Evolutionary conservation across 2,797 vertebrate species (phyloP), one percentile per base, ranked within the genome.

Genomic region (Acipenser transmontanus): DNA sequence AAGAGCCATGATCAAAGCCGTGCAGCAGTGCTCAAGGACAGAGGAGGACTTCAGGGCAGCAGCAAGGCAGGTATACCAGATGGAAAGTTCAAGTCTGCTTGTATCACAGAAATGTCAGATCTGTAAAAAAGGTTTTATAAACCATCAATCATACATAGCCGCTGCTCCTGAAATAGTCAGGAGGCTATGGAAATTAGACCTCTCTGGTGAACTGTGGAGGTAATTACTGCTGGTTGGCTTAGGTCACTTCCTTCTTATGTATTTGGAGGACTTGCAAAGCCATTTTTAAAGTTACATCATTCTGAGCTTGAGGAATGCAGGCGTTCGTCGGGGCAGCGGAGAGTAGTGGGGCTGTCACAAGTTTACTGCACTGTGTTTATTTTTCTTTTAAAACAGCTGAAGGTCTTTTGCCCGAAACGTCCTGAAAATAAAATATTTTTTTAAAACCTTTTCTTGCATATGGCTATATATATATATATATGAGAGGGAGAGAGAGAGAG

Each of bases 51-150:
- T 69, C 71, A 49, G 68, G 60, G 68, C 70, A 71, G 65, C 12
- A 75, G 71, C 34, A 69, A 75, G 72, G 54, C 62, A 64, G 60
- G 69, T 69, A 61, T 49, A 62, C 71, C 77, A 81, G 74, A 77
- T 72, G 68, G 74, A 84, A 83, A 83, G 75, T 84, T 89, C 82
- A 85, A 70, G 78, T 69, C 72, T 69, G 71, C 81, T 82, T 85
- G 81, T 89, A 82, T 89, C 82, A 81, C 77, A 73, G 82, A 90
- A 90, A 90, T 88, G 84, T 82, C 78, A 75, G 72, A 73, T 69
- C 81, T 87, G 77, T 85, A 84, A 85, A 84, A 81, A 80, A 76
- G 70, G 66, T 82, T 85, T 80, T 77, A 80, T 76, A 81, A 88
- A 67, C 70, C 77, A 81, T 91, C 75, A 77, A 77, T 93, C 82